Conservation (phyloP, 1,140 invertebrate species). For the Nymphalis io region DNA sequence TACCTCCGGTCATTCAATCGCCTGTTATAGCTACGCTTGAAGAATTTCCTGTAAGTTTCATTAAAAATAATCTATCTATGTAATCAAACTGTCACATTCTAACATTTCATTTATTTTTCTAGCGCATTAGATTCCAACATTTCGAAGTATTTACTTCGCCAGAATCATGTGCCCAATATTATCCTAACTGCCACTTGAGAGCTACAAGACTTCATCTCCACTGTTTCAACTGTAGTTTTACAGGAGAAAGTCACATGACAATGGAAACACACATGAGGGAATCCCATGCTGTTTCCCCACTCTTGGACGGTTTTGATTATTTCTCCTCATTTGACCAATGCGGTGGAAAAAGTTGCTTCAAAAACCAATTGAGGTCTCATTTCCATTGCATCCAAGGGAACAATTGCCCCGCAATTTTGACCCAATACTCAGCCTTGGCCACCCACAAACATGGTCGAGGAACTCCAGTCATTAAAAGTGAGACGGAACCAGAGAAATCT, state of each 20-base stretch:
- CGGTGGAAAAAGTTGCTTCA: constrained; percentile 75
- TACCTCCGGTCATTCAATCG: constrained; percentile 70
- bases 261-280: constrained; percentile 77
- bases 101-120: constrained; percentile 42
- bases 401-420: constrained; percentile 74
- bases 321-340: constrained; percentile 74
- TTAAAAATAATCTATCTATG: neutral
- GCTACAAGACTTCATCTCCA: constrained; percentile 69
- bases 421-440: constrained; percentile 73
- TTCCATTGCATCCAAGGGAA: constrained; percentile 77
- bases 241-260: constrained; percentile 65
- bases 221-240: constrained; percentile 73
- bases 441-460: constrained; percentile 76
- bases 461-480: constrained; percentile 69
- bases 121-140: constrained; percentile 78
- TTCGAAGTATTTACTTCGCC: constrained; percentile 75
- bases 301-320: constrained; percentile 77
- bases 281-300: constrained; percentile 64
- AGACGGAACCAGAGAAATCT: constrained; percentile 65
- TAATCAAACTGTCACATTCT: neutral
- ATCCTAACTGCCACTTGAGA: constrained; percentile 68
- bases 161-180: constrained; percentile 66
- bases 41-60: constrained; percentile 75
- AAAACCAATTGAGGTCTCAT: constrained; percentile 71
- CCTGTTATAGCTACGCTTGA: constrained; percentile 79